Percentiles rank a stretch among this genome's conserved stretches.
Evolutionary conservation across 23 tunicate species (phyloP).

Genomic region (Ascidia mentula): DNA sequence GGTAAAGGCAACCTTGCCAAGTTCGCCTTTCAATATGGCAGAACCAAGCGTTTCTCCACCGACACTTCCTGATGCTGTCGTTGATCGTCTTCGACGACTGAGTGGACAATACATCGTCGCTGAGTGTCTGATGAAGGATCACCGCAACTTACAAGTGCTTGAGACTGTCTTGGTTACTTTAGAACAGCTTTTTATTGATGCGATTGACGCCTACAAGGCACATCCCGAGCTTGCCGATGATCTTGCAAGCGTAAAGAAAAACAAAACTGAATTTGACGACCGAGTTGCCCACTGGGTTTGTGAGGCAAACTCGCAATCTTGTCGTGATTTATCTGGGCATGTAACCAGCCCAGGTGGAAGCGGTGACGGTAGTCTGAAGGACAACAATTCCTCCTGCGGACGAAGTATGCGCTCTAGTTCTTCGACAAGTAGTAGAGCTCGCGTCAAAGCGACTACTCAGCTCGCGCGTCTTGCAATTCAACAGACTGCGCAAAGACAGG

Average conservation of each 20-base stretch:
- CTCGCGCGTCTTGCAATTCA: not conserved
- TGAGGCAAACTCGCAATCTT: not conserved
- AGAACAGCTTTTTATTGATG: not conserved
- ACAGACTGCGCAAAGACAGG: slow-evolving; percentile 2
- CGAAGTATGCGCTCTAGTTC: slow-evolving; percentile 3
- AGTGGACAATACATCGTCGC: slow-evolving; percentile 7
- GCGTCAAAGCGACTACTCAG: not conserved
- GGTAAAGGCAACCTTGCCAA: not conserved
- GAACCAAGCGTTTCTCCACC: not conserved
- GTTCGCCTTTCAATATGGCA: not conserved
- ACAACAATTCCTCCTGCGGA: slow-evolving; percentile 2
- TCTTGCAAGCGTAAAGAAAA: not conserved
- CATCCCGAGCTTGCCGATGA: slow-evolving; percentile 5
- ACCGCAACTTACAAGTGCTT: not conserved
- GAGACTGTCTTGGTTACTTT: not conserved
- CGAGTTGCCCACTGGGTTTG: slow-evolving; percentile 1
- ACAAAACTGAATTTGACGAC: not conserved
- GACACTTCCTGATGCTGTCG: not conserved
- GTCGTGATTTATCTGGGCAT: not conserved
- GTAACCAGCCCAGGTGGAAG: not conserved
- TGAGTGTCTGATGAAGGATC: slow-evolving; percentile 18
- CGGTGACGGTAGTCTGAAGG: not conserved
- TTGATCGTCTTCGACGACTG: not conserved
- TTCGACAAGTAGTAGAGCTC: not conserved
- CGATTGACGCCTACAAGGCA: not conserved